Percentiles rank a stretch among this genome's conserved stretches.
Evolutionary conservation across 37 sponge, comb jelly and placozoan genomes (phyloP).

Genomic region (Haliclona indistincta): DNA sequence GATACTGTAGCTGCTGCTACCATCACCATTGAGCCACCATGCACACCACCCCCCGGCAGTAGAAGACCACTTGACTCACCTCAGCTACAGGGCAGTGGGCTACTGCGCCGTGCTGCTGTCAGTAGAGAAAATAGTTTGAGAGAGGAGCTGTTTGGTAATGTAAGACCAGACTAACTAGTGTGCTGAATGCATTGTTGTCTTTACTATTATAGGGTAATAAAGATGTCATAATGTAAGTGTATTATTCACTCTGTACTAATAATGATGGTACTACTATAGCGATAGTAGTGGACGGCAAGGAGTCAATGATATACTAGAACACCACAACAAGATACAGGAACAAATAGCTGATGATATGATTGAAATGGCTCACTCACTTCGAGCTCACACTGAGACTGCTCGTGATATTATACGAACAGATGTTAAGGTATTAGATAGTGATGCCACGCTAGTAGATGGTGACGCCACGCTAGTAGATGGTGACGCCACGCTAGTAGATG

Average conservation of each 20-base stretch:
- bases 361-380: slow-evolving; percentile 52
- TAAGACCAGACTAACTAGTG: not conserved
- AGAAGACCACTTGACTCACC: not conserved
- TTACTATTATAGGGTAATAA: too few relatives aligned
- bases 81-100: not conserved
- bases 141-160: slow-evolving; percentile 7
- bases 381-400: slow-evolving; percentile 43
- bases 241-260: not conserved
- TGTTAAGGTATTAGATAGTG: slow-evolving; percentile 29
- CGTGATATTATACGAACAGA: slow-evolving; percentile 67
- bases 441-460: too few relatives aligned
- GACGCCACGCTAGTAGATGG: too few relatives aligned
- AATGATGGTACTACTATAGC: not conserved
- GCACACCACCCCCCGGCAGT: too few relatives aligned
- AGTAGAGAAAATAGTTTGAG: not conserved
- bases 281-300: slow-evolving; percentile 10
- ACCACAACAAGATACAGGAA: slow-evolving; percentile 73
- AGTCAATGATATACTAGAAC: slow-evolving; percentile 40
- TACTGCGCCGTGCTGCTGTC: not conserved
- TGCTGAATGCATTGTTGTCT: too few relatives aligned
- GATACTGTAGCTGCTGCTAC: not conserved
- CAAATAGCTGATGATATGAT: slow-evolving; percentile 86
- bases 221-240: too few relatives aligned
- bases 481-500: too few relatives aligned
- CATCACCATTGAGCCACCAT: not conserved